These are phyloP conservation scores for Hyphantria cunea DNA, from an alignment of 1,140 invertebrate genomes.

Conservation along the genomic window DNA sequence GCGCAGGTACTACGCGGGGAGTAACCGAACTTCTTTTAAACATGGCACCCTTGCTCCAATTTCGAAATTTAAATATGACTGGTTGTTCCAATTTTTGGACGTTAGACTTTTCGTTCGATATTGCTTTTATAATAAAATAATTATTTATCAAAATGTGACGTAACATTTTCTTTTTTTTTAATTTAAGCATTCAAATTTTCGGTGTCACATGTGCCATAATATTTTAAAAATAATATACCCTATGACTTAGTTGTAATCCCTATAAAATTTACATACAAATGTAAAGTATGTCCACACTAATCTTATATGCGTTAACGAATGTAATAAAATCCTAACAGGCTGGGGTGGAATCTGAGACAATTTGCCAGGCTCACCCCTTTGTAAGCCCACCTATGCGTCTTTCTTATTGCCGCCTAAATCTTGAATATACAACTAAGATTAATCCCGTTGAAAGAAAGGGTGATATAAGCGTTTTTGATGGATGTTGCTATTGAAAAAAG, in stretches of 20 bases:
- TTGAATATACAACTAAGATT: constrained; percentile 81
- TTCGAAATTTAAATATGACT: too few species aligned
- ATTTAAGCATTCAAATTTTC: too few species aligned
- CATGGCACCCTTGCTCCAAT: constrained; percentile 51
- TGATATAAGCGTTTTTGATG: constrained; percentile 59
- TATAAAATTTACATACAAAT: constrained; percentile 64
- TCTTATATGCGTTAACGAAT: constrained; percentile 78
- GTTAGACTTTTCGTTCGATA: too few species aligned
- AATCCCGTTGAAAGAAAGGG: constrained; percentile 79
- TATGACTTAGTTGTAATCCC: constrained; percentile 31
- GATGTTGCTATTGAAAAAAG: constrained; percentile 26
- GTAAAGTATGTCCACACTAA: constrained; percentile 68
- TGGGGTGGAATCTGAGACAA: constrained; percentile 74
- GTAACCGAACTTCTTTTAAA: constrained; percentile 47
- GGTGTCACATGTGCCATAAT: too few species aligned
- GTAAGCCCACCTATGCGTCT: constrained; percentile 80
- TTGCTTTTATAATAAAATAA: too few species aligned
- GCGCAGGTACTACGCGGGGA: constrained; percentile 60
- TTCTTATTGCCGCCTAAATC: constrained; percentile 78
- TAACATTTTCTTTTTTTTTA: too few species aligned
- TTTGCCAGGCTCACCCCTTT: constrained; percentile 64
- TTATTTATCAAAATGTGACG: too few species aligned
- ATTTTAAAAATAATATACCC: too few species aligned
- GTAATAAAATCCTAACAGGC: constrained; percentile 72
- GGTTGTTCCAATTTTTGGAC: too few species aligned